A percentile compares a stretch with the other conserved stretches of the same genome.
Evolutionary conservation across 1,140 invertebrate genomes (phyloP).

Genomic region (silkworm (Bombyx mori)): ASM3026992v2 NC_085111.1:10684501-10685000

Average conservation of each 20-base stretch:
- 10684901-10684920: conserved; percentile 24
- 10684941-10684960: not conserved
- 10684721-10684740: conserved; percentile 7
- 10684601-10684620: too few relatives aligned
- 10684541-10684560: too few relatives aligned
- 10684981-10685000: too few relatives aligned
- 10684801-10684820: conserved; percentile 51
- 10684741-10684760: conserved; percentile 7
- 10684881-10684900: conserved; percentile 12
- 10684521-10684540: too few relatives aligned
- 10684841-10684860: conserved; percentile 27
- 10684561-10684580: too few relatives aligned
- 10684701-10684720: not conserved
- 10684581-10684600: too few relatives aligned
- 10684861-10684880: conserved; percentile 31
- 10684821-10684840: conserved; percentile 48
- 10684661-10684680: too few relatives aligned
- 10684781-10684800: conserved; percentile 16
- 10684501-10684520: too few relatives aligned
- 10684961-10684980: not conserved
- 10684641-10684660: too few relatives aligned
- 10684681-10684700: too few relatives aligned
- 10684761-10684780: conserved; percentile 6
- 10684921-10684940: conserved; percentile 18
- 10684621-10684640: too few relatives aligned